Base-by-base conservation (phyloP, 1,140 invertebrate genomes). In the Megalonaias nervosa region DNA sequence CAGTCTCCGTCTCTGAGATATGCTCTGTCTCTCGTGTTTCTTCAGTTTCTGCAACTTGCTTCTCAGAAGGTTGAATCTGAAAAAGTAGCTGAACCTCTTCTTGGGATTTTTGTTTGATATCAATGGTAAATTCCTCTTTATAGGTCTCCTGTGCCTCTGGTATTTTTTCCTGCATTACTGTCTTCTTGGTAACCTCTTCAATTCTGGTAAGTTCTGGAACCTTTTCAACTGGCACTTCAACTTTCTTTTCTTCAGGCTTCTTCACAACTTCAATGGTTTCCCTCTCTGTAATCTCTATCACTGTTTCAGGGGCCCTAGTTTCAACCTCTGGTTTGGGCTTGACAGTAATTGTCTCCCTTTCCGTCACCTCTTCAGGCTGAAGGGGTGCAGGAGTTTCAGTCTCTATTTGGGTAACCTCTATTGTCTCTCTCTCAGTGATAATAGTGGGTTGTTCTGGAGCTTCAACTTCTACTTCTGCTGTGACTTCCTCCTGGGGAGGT, bases 51-150 rank as follows among this genome's bases (percentile, higher is more conserved):
- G 72, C 61, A 38, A 80, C 74, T 66, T 75, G 62, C 64, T 80
- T 74, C n/a, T 79, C 77, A 31, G 64, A 55, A 66, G 82, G 81
- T 26, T 77, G 67, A 56, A 87, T 57, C 57, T 86, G 81, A 60
- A 87, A 58, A 48, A 82, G 82, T 64, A 87, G 84, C 65, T 84
- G 81, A 71, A 82, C 81, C 78, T 85, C 81, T 78, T 88, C 87
- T 58, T 67, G 55, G 55, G 81, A 78, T 61, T 82, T 74, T n/a
- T 80, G 81, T 72, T 77, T 67, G 67, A 87, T 81, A 23, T 84
- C 70, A 58, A 88, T 59, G 26, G 81, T 82, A 70, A 87, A 75
- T 71, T 88, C 85, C 66, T 88, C 86, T 61, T 81, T 88, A 56
- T 82, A 81, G 15, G 74, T 83, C 21, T 86, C 84, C 59, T 79